phyloP scores from a whole-genome alignment of 2,888 invertebrate species.

The Ptychoptera albimana region DNA sequence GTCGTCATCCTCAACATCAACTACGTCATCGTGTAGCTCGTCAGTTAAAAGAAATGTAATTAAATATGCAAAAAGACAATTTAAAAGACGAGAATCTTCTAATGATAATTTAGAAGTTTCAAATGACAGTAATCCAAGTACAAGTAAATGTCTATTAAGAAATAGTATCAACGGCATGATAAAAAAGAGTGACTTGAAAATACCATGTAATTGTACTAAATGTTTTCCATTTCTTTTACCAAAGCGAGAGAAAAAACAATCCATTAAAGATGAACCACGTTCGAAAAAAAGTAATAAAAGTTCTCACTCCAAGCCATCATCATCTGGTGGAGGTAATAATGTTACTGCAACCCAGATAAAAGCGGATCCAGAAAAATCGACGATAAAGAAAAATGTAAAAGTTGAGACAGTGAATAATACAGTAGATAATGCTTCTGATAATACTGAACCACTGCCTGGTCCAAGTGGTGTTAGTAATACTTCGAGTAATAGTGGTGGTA shows the following conservation, averaged over 20 bases:
- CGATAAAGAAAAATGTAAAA: neutral
- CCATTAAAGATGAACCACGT: neutral
- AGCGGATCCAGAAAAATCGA: too few species aligned
- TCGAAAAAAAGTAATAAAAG: neutral
- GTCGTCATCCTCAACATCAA: too few species aligned
- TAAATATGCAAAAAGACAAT: too few species aligned
- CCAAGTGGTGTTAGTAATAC: constrained; percentile 11
- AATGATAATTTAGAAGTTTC: neutral
- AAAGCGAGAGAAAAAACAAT: neutral
- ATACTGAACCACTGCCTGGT: constrained; percentile 10
- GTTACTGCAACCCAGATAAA: too few species aligned
- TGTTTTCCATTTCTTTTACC: constrained; percentile 1
- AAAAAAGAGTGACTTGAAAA: neutral
- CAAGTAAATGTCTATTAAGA: constrained; percentile 1
- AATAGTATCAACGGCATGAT: neutral
- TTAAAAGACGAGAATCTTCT: too few species aligned
- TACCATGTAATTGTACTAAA: constrained; percentile 1
- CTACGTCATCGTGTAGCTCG: too few species aligned
- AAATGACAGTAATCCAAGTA: neutral
- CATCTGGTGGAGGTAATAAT: too few species aligned
- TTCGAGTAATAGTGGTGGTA: neutral
- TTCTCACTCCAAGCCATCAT: too few species aligned
- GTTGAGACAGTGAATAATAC: neutral
- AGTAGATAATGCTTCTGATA: neutral
- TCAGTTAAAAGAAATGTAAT: too few species aligned